Evolutionary conservation across 2,113 vertebrate genomes (phyloP).

Genomic region (Epinephelus fuscoguttatus): DNA sequence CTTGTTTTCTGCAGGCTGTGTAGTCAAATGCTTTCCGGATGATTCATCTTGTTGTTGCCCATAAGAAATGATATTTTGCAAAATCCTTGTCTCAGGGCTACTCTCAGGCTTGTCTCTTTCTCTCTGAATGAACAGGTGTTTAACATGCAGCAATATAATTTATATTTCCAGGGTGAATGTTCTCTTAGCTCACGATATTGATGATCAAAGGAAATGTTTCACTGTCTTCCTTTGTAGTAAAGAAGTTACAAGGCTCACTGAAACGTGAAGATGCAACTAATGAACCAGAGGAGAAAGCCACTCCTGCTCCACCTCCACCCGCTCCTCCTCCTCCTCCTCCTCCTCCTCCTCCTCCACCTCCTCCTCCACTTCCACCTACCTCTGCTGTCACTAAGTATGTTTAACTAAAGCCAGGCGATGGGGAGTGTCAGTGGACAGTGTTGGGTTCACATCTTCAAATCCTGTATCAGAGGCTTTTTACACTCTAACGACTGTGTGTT

Average conservation of each 20-base stretch:
- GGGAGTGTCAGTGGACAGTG: background rate
- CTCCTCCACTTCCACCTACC: constrained; percentile 54
- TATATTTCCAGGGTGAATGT: background rate
- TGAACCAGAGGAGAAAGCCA: background rate
- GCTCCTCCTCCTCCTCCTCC: constrained; percentile 67
- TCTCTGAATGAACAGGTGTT: too few species aligned
- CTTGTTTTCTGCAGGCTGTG: background rate
- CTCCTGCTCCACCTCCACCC: background rate
- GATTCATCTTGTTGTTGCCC: background rate
- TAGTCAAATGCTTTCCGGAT: background rate
- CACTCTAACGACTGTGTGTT: background rate
- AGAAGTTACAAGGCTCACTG: constrained; percentile 55
- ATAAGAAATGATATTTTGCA: too few species aligned
- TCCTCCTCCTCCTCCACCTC: constrained; percentile 59
- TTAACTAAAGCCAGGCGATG: background rate
- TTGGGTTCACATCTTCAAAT: constrained; percentile 3
- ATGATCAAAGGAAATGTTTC: background rate
- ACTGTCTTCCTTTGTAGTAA: constrained; percentile 56
- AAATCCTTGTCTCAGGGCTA: too few species aligned
- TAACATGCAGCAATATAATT: background rate
- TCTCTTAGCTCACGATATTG: background rate
- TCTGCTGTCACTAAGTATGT: constrained; percentile 54
- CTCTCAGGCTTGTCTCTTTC: too few species aligned
- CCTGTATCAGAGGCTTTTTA: constrained; percentile 10
- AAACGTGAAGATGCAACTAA: background rate